Conservation (phyloP, 2,888 invertebrate species). For the Ditula angustiorana region DNA sequence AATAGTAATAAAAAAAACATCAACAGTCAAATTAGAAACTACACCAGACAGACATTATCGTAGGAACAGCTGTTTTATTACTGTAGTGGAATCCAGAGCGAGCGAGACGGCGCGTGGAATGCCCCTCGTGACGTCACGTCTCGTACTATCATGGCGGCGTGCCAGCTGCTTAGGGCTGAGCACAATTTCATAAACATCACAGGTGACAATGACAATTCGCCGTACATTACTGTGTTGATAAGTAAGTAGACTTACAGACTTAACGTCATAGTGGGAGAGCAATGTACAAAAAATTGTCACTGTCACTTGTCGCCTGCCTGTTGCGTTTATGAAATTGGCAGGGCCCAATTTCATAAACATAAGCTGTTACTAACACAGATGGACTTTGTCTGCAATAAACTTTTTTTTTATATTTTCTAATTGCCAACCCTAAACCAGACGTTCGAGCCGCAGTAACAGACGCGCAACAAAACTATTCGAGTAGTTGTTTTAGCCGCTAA, state of each 20-base stretch:
- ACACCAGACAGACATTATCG: not conserved
- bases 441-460: not conserved
- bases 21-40: not conserved
- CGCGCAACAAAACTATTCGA: constrained; percentile 9
- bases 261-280: too few relatives aligned
- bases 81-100: not conserved
- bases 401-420: too few relatives aligned
- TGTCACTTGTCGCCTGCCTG: too few relatives aligned
- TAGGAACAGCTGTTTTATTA: not conserved
- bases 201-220: too few relatives aligned
- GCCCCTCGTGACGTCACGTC: constrained; percentile 61
- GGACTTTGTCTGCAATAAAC: too few relatives aligned
- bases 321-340: too few relatives aligned
- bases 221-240: too few relatives aligned
- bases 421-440: not conserved
- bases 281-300: too few relatives aligned
- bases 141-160: constrained; percentile 58
- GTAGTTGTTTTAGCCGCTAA: constrained; percentile 52
- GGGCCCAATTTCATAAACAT: too few relatives aligned
- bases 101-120: constrained; percentile 46
- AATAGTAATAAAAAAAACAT: not conserved
- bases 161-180: constrained; percentile 51
- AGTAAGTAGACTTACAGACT: too few relatives aligned
- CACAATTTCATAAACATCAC: too few relatives aligned
- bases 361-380: too few relatives aligned